phyloP scores from a whole-genome alignment of 2,797 vertebrate species.

The Sebastes iracundus region DNA sequence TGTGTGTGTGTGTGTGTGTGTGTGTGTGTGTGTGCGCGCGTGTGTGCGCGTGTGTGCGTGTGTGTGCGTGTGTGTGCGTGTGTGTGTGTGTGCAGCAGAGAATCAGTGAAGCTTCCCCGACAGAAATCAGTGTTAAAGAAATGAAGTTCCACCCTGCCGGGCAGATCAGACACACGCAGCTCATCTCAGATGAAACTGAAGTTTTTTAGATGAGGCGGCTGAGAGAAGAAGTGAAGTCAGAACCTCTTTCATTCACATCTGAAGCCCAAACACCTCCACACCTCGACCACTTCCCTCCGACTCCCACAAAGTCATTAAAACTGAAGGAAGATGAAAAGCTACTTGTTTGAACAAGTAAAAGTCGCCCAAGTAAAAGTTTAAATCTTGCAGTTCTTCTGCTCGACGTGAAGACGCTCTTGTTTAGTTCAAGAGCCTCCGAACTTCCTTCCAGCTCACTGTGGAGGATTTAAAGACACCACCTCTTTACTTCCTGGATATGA shows the following conservation, averaged over 20 bases:
- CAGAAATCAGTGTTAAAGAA: slow-evolving; percentile 61
- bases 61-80: neutral
- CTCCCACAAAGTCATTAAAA: neutral
- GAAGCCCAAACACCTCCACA: slow-evolving; percentile 8
- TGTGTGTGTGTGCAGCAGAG: slow-evolving; percentile 1
- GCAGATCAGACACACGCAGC: slow-evolving; percentile 50
- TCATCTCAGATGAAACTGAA: slow-evolving; percentile 45
- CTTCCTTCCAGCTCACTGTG: neutral
- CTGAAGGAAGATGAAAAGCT: neutral
- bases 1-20: neutral
- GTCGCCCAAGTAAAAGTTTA: neutral
- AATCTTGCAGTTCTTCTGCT: neutral
- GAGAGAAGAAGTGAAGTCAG: slow-evolving; percentile 21
- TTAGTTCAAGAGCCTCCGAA: neutral
- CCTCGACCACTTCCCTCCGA: neutral
- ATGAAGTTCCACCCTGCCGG: slow-evolving; percentile 59
- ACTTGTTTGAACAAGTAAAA: neutral
- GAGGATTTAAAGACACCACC: too few relatives aligned
- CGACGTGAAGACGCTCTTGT: neutral
- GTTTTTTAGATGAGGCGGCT: neutral
- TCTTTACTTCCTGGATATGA: neutral
- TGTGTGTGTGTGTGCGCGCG: neutral
- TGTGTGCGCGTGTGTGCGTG: neutral
- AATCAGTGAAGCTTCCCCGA: slow-evolving; percentile 58
- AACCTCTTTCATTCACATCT: neutral